Evolutionary conservation across 1,140 invertebrate genomes (phyloP).

Genomic region (Berghia stephanieae): DNA sequence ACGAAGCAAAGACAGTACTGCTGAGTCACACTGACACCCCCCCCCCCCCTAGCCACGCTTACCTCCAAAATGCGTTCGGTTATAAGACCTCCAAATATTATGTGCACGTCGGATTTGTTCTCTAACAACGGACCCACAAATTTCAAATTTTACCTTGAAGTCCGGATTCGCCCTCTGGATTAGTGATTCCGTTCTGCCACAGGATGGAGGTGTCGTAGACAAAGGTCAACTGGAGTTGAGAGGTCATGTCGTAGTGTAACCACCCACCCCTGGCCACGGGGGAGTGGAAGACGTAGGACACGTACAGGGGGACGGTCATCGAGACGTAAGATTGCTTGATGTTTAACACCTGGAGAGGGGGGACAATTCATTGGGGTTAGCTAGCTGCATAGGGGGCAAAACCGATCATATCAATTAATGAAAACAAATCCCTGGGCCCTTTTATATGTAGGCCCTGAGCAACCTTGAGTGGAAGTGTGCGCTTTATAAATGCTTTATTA

Average conservation of each 20-base stretch:
- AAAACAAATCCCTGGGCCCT: background rate
- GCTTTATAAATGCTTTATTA: no score
- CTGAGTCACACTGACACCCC: no score
- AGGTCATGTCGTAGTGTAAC: slow-evolving; percentile 63
- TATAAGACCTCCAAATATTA: background rate
- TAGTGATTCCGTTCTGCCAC: slow-evolving; percentile 65
- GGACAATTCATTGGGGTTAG: no score
- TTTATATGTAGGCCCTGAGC: no score
- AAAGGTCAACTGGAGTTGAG: slow-evolving; percentile 62
- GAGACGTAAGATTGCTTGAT: slow-evolving; percentile 64
- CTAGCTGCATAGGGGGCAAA: background rate
- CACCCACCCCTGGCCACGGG: slow-evolving; percentile 58
- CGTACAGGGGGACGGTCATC: slow-evolving; percentile 62
- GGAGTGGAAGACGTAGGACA: slow-evolving; percentile 67
- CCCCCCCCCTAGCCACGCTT: no score
- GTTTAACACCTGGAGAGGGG: slow-evolving; percentile 55
- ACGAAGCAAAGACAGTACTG: no score
- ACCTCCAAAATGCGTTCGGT: no score
- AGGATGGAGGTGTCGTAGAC: slow-evolving; percentile 67
- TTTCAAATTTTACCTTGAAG: slow-evolving; percentile 51
- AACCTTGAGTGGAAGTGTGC: no score
- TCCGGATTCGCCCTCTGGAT: slow-evolving; percentile 45
- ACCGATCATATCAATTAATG: background rate
- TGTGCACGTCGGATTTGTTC: background rate
- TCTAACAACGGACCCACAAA: background rate